These are phyloP conservation scores for Orchesella flavescens DNA, from an alignment of 2,888 invertebrate species.

Conservation along the genomic window DNA sequence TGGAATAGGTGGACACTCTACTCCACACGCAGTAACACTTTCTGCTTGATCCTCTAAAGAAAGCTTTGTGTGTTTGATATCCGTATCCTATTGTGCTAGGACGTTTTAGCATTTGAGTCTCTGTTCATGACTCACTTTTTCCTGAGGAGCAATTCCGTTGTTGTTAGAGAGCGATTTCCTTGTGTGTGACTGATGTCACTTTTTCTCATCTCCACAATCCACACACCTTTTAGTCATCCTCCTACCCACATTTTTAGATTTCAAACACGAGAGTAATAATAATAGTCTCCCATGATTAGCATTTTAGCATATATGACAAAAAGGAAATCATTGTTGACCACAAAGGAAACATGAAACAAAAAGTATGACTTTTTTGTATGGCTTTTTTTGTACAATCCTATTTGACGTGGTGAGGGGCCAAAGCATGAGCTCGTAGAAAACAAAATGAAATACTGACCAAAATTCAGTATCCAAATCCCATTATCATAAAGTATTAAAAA, in stretches of 20 bases:
- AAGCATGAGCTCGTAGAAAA: background rate
- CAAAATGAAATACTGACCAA: background rate
- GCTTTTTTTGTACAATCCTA: constrained; percentile 7
- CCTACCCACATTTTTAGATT: background rate
- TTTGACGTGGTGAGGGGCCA: no score
- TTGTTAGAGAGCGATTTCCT: constrained; percentile 8
- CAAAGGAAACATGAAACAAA: constrained; percentile 62
- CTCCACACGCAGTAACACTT: background rate
- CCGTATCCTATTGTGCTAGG: constrained; percentile 23
- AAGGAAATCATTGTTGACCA: constrained; percentile 30
- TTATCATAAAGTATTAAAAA: constrained; percentile 23
- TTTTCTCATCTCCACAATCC: background rate
- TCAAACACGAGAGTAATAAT: background rate
- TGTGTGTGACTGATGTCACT: background rate
- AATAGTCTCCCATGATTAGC: background rate
- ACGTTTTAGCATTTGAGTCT: constrained; percentile 7
- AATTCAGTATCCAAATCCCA: background rate
- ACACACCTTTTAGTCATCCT: background rate
- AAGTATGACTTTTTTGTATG: constrained; percentile 24
- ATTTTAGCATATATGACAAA: constrained; percentile 2
- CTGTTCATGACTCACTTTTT: constrained; percentile 20
- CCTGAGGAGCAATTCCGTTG: background rate
- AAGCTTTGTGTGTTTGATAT: background rate
- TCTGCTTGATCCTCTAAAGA: background rate
- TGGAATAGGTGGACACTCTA: background rate